A percentile compares a stretch with the other conserved stretches of the same genome.
Conservation (phyloP, 2,113 vertebrate genomes). For the Lota lota region DNA sequence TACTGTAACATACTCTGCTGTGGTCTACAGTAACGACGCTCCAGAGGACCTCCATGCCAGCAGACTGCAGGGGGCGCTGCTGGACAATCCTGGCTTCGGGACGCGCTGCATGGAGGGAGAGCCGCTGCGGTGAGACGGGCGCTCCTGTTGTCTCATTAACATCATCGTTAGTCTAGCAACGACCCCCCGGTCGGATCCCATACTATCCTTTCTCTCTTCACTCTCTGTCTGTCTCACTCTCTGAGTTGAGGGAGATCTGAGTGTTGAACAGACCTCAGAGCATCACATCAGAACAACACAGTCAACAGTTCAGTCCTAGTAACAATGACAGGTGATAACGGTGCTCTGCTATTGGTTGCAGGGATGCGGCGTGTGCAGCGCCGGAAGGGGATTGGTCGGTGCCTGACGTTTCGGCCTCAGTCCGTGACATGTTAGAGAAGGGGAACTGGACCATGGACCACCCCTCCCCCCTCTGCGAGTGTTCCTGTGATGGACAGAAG, state of each 20-base stretch:
- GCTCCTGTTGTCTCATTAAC: too few relatives aligned
- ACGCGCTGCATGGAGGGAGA: constrained; percentile 84
- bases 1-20: constrained; percentile 6
- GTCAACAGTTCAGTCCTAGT: too few relatives aligned
- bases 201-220: too few relatives aligned
- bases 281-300: too few relatives aligned
- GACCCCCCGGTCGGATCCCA: too few relatives aligned
- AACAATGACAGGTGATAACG: too few relatives aligned
- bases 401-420: constrained; percentile 69
- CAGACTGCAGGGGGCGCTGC: constrained; percentile 80
- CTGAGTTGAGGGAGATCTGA: too few relatives aligned
- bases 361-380: constrained; percentile 56
- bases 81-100: constrained; percentile 83
- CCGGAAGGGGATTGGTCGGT: constrained; percentile 78
- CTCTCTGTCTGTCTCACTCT: too few relatives aligned
- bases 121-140: constrained; percentile 76
- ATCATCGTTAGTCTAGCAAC: too few relatives aligned
- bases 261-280: too few relatives aligned
- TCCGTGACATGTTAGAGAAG: constrained; percentile 76
- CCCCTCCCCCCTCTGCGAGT: constrained; percentile 89
- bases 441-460: constrained; percentile 95
- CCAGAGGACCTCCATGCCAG: constrained; percentile 80
- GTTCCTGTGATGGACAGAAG: constrained; percentile 87
- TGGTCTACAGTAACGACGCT: constrained; percentile 83
- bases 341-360: neutral